Evolutionary conservation across 2,113 vertebrate genomes (phyloP).

Genomic region (Chroicocephalus ridibundus): DNA sequence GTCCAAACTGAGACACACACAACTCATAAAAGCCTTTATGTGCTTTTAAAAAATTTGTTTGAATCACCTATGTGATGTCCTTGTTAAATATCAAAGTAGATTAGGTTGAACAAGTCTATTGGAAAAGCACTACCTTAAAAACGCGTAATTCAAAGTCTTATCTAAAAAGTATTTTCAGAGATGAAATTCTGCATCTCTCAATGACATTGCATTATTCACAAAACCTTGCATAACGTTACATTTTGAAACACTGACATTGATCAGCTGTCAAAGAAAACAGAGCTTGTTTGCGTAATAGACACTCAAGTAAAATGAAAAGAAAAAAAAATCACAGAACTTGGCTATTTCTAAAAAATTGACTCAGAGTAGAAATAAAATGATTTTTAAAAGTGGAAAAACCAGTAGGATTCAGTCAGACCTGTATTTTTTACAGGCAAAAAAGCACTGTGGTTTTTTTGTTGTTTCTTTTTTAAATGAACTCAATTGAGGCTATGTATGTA

Average conservation of each 20-base stretch:
- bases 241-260: neutral
- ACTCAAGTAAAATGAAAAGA: neutral
- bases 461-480: neutral
- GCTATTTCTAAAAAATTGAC: neutral
- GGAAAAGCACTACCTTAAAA: conserved; percentile 1
- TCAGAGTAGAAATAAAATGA: neutral
- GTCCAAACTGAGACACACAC: neutral
- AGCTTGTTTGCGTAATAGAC: neutral
- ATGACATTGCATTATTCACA: neutral
- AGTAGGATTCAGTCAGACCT: neutral
- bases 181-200: neutral
- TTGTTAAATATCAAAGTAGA: conserved; percentile 16
- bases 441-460: neutral
- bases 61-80: neutral
- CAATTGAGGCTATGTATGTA: neutral
- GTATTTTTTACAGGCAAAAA: neutral
- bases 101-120: neutral
- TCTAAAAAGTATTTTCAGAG: conserved; percentile 12
- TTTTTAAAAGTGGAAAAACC: neutral
- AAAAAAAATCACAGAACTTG: neutral
- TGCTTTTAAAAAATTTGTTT: neutral
- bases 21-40: neutral
- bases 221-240: neutral
- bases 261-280: conserved; percentile 11
- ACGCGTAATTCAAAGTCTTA: neutral